Conservation (phyloP, 2,888 invertebrate species). For the Heliconius cydno region DNA sequence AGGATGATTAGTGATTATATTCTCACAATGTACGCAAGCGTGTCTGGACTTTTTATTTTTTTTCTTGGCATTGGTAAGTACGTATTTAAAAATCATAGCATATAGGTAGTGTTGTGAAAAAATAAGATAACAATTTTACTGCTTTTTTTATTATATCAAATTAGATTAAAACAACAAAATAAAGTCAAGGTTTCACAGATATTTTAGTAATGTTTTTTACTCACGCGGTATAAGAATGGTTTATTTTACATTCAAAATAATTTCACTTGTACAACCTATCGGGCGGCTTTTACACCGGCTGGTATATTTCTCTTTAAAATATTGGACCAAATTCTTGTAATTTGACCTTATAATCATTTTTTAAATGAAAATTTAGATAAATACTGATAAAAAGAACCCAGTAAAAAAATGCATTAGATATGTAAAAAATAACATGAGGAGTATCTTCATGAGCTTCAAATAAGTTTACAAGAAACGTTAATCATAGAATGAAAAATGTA, state of each 20-base stretch:
- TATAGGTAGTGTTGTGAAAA: neutral
- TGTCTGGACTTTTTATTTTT: conserved; percentile 47
- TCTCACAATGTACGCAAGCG: conserved; percentile 66
- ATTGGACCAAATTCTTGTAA: neutral
- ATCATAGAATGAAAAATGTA: too few species aligned
- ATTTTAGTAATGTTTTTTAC: neutral
- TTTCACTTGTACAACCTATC: conserved; percentile 2
- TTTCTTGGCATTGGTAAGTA: conserved; percentile 53
- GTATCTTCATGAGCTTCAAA: too few species aligned
- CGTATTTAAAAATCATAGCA: conserved; percentile 23
- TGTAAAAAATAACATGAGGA: too few species aligned
- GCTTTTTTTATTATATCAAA: neutral
- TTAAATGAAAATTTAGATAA: neutral
- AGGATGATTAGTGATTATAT: conserved; percentile 60
- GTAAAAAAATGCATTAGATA: too few species aligned
- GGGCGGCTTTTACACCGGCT: neutral
- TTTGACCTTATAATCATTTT: neutral
- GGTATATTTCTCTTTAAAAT: neutral
- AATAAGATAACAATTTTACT: neutral
- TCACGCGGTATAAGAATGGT: neutral
- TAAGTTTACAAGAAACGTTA: too few species aligned
- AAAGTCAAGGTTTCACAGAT: neutral
- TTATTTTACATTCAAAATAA: neutral
- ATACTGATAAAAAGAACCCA: too few species aligned
- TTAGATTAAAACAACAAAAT: neutral